Evolutionary conservation across 1,140 invertebrate species (phyloP), one percentile per base, ranked within the genome.

Genomic region (Cyphomyrmex costatus): DNA sequence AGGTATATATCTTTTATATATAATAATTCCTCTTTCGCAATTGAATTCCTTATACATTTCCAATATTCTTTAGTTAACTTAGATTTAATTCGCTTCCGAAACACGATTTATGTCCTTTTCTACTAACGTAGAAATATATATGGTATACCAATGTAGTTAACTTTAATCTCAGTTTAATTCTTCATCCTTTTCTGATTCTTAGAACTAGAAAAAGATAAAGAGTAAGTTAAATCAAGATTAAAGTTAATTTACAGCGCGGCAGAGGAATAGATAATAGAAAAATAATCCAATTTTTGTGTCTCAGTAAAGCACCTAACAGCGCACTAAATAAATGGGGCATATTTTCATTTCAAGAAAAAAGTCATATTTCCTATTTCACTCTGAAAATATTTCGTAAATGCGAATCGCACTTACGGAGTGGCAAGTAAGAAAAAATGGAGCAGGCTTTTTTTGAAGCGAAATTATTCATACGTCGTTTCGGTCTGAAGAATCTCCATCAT

Each of bases 401-500:
- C 33, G 51, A 30, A 30, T 58, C 16, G 21, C 12, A n/a, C 19
- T 79, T 27, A 3, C 12, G 19, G 33, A 30, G 24, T 12, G 33
- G 14, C 24, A n/a, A 68, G 30, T n/a, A 6, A 30, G 21, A 7
- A 80, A 70, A 82, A 82, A 71, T 19, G 19, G 24, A 73, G 53
- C 24, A 21, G 12, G 12, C 1, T 8, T 16, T 27, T 27, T 53
- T 16, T 7, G 58, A 0, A n/a, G 16, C n/a, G 36, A 46, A 89
- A 88, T 88, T 88, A 88, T 85, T 85, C 86, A 61, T 60, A 61
- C 66, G 60, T 86, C 60, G 1, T 53, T 71, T 33, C 14, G 51
- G 19, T 30, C 27, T 5, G 42, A 49, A 24, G 42, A 74, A 80
- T 30, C 30, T 30, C 56, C 36, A 16, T 51, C 51, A 16, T 46